Evolutionary conservation across 2,888 invertebrate genomes (phyloP).

Genomic region (Zygaena filipendulae): DNA sequence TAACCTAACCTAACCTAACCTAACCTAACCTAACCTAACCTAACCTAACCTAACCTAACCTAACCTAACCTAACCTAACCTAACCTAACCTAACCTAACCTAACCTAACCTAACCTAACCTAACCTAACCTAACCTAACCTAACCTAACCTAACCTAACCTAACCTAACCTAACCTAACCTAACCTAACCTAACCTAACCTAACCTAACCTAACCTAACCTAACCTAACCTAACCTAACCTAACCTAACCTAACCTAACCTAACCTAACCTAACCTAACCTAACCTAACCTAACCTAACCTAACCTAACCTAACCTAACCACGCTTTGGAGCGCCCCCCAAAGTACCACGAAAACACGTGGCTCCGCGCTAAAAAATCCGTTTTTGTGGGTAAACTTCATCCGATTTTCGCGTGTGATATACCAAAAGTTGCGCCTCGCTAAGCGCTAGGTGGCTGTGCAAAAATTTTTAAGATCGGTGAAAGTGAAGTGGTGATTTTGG

Average conservation of each 20-base stretch:
- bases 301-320: constrained; percentile 3
- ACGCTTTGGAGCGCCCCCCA: constrained; percentile 1
- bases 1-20: too few relatives aligned
- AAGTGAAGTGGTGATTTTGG: constrained; percentile 4
- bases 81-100: too few relatives aligned
- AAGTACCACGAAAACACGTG: too few relatives aligned
- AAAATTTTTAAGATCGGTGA: too few relatives aligned
- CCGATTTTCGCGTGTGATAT: too few relatives aligned
- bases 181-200: constrained; percentile 1
- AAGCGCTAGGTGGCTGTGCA: too few relatives aligned
- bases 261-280: constrained; percentile 3
- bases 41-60: too few relatives aligned
- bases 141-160: constrained; percentile 2
- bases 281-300: constrained; percentile 3
- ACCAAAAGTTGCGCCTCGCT: too few relatives aligned
- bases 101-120: constrained; percentile 1
- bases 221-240: constrained; percentile 3
- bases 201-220: neutral
- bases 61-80: too few relatives aligned
- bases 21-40: too few relatives aligned
- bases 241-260: constrained; percentile 3
- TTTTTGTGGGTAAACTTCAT: too few relatives aligned
- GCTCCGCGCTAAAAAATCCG: too few relatives aligned
- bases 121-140: constrained; percentile 2
- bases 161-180: constrained; percentile 2